A percentile compares a stretch with the other conserved stretches of the same genome.
These are phyloP conservation scores for Pilophorus perplexus DNA, from an alignment of 2,888 invertebrate genomes.

Conservation along the genomic window DNA sequence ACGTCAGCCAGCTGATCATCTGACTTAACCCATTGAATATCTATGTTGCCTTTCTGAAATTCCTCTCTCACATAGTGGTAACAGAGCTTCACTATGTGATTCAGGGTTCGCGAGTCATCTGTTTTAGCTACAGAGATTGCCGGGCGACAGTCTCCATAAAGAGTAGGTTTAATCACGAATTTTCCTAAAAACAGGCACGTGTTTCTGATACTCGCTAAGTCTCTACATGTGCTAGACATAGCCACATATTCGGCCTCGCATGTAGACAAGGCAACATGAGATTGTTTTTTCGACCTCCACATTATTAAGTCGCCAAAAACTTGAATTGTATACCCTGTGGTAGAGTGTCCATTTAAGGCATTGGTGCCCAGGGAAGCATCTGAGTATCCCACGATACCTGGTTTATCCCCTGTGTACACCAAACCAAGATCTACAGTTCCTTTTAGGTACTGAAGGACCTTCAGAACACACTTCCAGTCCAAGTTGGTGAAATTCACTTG, in stretches of 20 bases:
- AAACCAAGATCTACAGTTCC: conserved; percentile 5
- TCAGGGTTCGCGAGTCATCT: conserved; percentile 8
- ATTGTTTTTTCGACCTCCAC: conserved; percentile 10
- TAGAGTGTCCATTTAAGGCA: conserved; percentile 10
- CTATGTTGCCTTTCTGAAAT: background rate
- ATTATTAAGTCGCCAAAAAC: background rate
- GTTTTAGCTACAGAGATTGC: conserved; percentile 20
- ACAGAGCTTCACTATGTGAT: conserved; percentile 3
- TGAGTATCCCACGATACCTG: background rate
- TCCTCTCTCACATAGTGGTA: background rate
- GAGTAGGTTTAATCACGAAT: background rate
- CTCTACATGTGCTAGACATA: conserved; percentile 7
- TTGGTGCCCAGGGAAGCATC: conserved; percentile 8
- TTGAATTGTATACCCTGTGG: conserved; percentile 2
- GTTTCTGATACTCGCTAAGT: conserved; percentile 13
- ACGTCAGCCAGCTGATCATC: background rate
- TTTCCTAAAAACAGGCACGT: background rate
- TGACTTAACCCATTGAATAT: conserved; percentile 8
- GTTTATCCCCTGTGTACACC: background rate
- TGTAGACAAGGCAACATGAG: conserved; percentile 6
- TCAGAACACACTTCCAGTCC: conserved; percentile 8
- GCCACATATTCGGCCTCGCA: conserved; percentile 18
- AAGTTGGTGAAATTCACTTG: background rate
- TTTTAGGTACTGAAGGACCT: background rate
- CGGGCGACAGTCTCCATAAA: background rate